Conservation (phyloP, 2,888 invertebrate genomes). For the Podotricha telesiphe region DNA sequence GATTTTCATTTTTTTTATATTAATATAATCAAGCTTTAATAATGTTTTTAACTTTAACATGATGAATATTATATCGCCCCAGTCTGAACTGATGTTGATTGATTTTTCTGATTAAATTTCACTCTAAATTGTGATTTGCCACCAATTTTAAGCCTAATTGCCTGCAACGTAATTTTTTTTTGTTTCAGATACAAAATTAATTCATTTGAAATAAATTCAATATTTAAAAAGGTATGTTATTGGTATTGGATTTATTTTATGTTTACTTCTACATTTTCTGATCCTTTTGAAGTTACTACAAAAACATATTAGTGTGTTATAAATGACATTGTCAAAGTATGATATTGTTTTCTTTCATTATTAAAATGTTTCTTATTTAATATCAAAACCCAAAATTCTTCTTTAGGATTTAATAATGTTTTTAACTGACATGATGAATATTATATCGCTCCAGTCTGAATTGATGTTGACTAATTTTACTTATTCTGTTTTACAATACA, state of each 20-base stretch:
- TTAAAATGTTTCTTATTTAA: too few species aligned
- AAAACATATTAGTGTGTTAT: too few species aligned
- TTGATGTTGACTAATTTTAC: conserved; percentile 24
- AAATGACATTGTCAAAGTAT: too few species aligned
- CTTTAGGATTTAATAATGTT: too few species aligned
- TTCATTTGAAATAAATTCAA: background rate
- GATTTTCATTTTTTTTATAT: too few species aligned
- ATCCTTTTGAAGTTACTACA: too few species aligned
- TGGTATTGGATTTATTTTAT: too few species aligned
- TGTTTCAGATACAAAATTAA: background rate
- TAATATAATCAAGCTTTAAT: too few species aligned
- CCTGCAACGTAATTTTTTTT: background rate
- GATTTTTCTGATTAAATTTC: conserved; percentile 18
- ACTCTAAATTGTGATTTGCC: background rate
- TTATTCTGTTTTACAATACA: background rate
- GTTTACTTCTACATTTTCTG: too few species aligned
- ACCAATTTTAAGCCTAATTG: background rate
- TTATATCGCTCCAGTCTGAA: conserved; percentile 32
- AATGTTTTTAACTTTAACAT: background rate
- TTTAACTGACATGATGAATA: conserved; percentile 12
- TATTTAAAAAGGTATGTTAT: background rate
- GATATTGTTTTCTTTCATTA: too few species aligned
- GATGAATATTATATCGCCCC: conserved; percentile 37
- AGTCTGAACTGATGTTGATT: conserved; percentile 36
- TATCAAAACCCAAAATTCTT: too few species aligned